Evolutionary conservation across 2,888 invertebrate species (phyloP), one percentile per base, ranked within the genome.

Genomic region (Drosophila tanythrix): DNA sequence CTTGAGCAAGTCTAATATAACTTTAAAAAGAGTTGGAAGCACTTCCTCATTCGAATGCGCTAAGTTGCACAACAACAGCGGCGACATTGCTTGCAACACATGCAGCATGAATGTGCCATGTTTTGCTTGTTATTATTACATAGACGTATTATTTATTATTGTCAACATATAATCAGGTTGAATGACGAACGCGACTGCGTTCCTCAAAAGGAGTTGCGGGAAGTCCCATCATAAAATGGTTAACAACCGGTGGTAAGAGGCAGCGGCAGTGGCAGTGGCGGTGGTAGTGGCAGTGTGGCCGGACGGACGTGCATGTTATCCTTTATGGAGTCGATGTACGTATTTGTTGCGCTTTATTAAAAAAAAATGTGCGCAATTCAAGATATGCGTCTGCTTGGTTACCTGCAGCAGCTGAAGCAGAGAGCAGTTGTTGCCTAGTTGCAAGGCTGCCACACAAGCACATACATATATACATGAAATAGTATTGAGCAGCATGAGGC

Each of bases 281-380:
- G 50, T 46, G 36, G 33, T 10, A 51, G 27, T 3, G 7, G 6
- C 15, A 11, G 18, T 27, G 62, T 7, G 55, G 57, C 36, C 56
- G 55, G 50, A 66, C 50, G 58, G 50, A 68, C 55, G 64, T 64
- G 71, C 50, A 64, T 53, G 57, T 46, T 65, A 60, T 69, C 79
- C 74, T 81, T 76, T 76, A 79, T 82, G 66, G 36, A 72, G 60
- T 60, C 40, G 72, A 50, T 51, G 61, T 46, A 55, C 69, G 69
- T 74, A 75, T 79, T 81, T 84, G 77, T 79, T 72, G 81, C 66
- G 76, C 85, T 88, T 87, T 85, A 87, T 87, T 88, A 85, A 79
- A 88, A 85, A 87, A 53, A 87, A 88, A 85, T 85, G 85, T 83
- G 76, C 75, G 75, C 84, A 72, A 82, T 82, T 79, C 67, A 81